Base-by-base conservation (phyloP, 1,140 invertebrate species). In the Orchesella cincta region DNA sequence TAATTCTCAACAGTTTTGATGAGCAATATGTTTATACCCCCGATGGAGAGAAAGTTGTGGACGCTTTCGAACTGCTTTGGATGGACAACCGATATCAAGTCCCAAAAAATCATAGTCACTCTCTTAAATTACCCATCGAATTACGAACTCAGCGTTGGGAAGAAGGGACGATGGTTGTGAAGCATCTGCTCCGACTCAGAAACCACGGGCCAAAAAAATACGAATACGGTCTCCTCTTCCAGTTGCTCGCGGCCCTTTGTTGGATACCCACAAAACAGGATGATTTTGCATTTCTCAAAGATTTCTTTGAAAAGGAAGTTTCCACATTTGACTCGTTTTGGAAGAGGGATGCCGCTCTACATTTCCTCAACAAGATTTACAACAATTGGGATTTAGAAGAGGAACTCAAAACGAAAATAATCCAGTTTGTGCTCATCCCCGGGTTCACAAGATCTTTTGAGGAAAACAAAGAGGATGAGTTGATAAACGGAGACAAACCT, bases 301-400 rank as follows among this genome's bases (percentile, higher is more conserved):
- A 96, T 79, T 99, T 97, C 85, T 85, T 99, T 1, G 96, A 98
- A 83, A 93, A 95, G 77, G 95, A 93, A 1, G 95, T 99, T 0
- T 94, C 96, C 0, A 94, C 92, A 72, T 98, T n/a, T n/a, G n/a
- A 95, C 84, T 92, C 93, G 0, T 91, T 97, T 0, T 93, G 95
- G 74, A 98, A 97, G 96, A 98, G 98, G 84, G 89, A 97, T 57
- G 90, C 89, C 62, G 95, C 96, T 0, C 99, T 99, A 87, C 97
- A 97, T 86, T 91, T 93, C 79, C 98, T 99, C 86, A 95, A 98
- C 3, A 92, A 97, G 77, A 88, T 94, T 78, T 98, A 98, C 85
- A 90, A 92, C 46, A 90, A 91, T 51, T 88, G 90, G 39, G 88
- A 79, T 35, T 76, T 74, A 12, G 51, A 92, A 0, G 91, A 93